These are phyloP conservation scores for Mesembrinibis cayennensis DNA, from an alignment of 2,113 vertebrate species.

Conservation along the genomic window DNA sequence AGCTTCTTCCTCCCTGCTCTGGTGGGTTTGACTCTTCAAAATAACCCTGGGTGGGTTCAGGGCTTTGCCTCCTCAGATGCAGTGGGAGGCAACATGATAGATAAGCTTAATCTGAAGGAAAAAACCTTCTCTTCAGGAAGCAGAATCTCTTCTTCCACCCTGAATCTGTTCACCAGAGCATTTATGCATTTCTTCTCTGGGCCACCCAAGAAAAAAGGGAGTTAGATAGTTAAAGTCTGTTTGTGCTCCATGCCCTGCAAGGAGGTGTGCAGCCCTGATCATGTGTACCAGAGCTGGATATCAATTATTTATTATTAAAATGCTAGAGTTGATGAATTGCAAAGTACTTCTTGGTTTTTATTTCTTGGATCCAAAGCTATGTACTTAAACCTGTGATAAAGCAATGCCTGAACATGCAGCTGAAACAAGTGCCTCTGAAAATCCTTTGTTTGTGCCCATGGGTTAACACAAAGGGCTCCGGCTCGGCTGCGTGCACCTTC, in stretches of 20 bases:
- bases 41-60: background rate
- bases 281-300: background rate
- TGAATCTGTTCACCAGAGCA: background rate
- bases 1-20: background rate
- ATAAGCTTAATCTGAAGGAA: background rate
- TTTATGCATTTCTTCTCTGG: background rate
- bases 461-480: background rate
- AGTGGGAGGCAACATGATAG: background rate
- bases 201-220: background rate
- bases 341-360: background rate
- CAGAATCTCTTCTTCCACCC: background rate
- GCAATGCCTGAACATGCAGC: accelerated
- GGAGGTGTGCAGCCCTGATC: background rate
- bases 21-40: background rate
- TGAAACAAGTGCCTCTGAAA: accelerated
- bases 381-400: accelerated
- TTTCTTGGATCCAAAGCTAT: background rate
- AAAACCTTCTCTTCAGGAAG: background rate
- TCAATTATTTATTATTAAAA: background rate
- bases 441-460: background rate
- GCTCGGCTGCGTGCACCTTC: background rate
- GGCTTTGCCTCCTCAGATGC: background rate
- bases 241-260: background rate
- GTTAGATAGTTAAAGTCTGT: background rate
- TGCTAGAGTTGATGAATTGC: background rate